Conservation (phyloP, 2,113 vertebrate species). For the Dicaeum eximium region DNA sequence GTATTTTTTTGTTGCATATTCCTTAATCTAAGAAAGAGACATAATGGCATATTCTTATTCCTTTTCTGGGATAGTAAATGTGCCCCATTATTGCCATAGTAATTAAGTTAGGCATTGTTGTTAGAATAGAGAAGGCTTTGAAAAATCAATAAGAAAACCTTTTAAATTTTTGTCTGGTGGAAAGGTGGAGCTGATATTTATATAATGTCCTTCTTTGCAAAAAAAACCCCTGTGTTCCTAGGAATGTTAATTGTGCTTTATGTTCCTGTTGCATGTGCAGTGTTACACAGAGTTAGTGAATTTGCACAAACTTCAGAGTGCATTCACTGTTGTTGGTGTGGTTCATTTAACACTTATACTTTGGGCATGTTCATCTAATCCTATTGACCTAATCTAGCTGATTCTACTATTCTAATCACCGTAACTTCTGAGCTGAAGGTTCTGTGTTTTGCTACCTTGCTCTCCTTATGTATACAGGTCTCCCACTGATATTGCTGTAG, state of each 20-base stretch:
- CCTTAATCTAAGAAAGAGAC: neutral
- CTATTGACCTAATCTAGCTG: neutral
- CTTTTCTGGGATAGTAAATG: neutral
- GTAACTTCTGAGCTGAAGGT: neutral
- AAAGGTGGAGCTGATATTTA: neutral
- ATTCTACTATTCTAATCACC: neutral
- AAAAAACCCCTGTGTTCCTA: neutral
- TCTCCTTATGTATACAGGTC: neutral
- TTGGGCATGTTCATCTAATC: neutral
- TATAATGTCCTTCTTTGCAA: neutral
- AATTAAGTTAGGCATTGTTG: neutral
- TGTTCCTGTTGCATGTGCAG: neutral
- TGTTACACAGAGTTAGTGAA: neutral
- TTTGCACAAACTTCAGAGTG: neutral
- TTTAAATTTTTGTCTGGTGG: neutral
- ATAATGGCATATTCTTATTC: neutral
- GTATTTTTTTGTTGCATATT: neutral
- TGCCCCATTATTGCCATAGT: neutral
- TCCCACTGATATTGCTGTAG: neutral
- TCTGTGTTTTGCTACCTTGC: neutral
- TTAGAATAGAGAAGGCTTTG: neutral
- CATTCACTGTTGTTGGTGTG: neutral
- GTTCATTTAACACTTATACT: neutral
- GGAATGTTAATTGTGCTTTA: neutral
- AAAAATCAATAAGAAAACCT: neutral